Percentiles rank a stretch among this genome's conserved stretches.
phyloP scores from a whole-genome alignment of 2,797 vertebrate species.

The Alauda arvensis region DNA sequence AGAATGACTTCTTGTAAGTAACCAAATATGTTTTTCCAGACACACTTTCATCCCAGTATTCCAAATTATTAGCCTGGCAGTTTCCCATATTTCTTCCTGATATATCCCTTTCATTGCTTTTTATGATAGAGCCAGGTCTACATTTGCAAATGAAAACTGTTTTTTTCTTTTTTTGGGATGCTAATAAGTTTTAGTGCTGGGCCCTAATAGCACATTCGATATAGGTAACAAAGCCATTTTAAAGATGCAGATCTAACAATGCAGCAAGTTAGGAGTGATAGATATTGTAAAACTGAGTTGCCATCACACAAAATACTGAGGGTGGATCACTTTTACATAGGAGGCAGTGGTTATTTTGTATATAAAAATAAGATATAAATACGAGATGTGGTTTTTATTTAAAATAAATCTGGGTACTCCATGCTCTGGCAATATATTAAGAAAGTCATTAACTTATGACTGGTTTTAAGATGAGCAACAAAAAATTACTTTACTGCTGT shows the following conservation, averaged over 20 bases:
- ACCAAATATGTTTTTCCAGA: not conserved
- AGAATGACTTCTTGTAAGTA: not conserved
- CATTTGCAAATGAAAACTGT: not conserved
- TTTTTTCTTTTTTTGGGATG: not conserved
- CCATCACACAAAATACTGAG: not conserved
- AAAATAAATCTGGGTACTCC: not conserved
- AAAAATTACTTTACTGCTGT: not conserved
- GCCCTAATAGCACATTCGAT: not conserved
- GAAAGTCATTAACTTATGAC: not conserved
- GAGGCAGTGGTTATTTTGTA: not conserved
- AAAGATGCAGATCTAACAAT: not conserved
- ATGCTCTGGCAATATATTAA: not conserved
- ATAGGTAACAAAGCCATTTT: not conserved
- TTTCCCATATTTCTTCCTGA: not conserved
- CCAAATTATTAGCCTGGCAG: not conserved
- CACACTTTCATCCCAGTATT: not conserved
- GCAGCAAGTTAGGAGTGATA: not conserved
- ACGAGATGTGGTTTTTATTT: not conserved
- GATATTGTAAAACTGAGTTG: not conserved
- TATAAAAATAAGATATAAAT: not conserved
- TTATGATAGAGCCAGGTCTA: not conserved
- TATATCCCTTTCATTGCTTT: not conserved
- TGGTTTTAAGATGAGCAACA: not conserved
- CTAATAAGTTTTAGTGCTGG: not conserved
- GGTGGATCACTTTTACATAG: not conserved